These are phyloP conservation scores for Brachypterus glaber DNA, from an alignment of 2,888 invertebrate genomes.

Conservation along the genomic window DNA sequence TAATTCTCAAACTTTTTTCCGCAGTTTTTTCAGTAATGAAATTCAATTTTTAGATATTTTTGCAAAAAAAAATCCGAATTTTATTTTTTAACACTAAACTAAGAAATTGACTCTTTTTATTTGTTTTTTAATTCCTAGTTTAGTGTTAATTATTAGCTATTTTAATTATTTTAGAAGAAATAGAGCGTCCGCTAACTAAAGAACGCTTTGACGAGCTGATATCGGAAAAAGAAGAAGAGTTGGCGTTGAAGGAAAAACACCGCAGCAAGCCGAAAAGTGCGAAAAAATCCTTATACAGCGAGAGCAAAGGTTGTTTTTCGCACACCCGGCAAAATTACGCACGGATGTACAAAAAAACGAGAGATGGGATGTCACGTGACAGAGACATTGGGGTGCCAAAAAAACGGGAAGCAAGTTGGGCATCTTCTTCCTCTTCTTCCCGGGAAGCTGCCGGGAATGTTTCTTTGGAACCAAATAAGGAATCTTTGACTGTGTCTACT, in stretches of 20 bases:
- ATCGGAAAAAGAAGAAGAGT: constrained; percentile 30
- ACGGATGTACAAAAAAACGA: constrained; percentile 23
- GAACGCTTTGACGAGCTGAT: constrained; percentile 28
- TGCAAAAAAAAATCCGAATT: no score
- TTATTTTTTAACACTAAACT: no score
- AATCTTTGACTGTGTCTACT: not conserved
- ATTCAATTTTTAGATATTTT: no score
- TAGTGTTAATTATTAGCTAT: no score
- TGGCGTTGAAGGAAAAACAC: constrained; percentile 37
- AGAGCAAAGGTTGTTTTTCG: constrained; percentile 25
- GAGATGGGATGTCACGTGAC: constrained; percentile 13
- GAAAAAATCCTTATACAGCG: constrained; percentile 22
- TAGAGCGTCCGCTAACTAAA: constrained; percentile 44
- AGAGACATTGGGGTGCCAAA: no score
- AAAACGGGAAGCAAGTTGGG: no score
- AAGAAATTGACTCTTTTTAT: no score
- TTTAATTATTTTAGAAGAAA: no score
- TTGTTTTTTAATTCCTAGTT: no score
- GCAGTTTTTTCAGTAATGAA: no score
- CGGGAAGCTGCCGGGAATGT: not conserved
- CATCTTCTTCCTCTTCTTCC: not conserved
- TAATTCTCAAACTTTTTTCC: no score
- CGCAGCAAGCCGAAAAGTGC: constrained; percentile 25
- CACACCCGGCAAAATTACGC: constrained; percentile 27
- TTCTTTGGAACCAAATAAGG: not conserved